Conservation (phyloP, 2,113 vertebrate genomes). For the Myrmecobius fasciatus region DNA sequence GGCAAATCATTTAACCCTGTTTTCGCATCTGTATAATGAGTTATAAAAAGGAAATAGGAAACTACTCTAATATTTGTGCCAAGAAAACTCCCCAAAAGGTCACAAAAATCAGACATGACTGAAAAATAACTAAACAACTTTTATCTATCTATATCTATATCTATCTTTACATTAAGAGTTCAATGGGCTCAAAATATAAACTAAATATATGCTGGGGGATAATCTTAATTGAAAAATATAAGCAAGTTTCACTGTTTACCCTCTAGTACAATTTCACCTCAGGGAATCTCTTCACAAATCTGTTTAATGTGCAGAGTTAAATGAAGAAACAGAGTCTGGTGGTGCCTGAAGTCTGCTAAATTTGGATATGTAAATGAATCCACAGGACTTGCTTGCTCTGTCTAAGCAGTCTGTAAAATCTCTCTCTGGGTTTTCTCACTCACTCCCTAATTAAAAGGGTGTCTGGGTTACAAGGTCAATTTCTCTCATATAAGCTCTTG, state of each 20-base stretch:
- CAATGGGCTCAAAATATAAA: slow-evolving; percentile 36
- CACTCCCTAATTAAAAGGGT: slow-evolving; percentile 49
- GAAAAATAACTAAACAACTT: background rate
- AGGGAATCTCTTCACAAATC: slow-evolving; percentile 59
- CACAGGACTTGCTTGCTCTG: slow-evolving; percentile 44
- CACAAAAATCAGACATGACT: background rate
- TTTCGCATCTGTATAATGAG: background rate
- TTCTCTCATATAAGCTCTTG: slow-evolving; percentile 23
- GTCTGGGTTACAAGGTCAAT: slow-evolving; percentile 49
- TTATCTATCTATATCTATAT: background rate
- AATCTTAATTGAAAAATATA: slow-evolving; percentile 53
- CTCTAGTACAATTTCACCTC: slow-evolving; percentile 57
- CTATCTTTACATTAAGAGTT: background rate
- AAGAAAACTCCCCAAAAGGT: background rate
- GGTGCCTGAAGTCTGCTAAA: slow-evolving; percentile 39
- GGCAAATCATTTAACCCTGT: background rate
- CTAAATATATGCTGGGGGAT: slow-evolving; percentile 16
- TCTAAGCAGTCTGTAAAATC: slow-evolving; percentile 19
- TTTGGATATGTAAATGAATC: slow-evolving; percentile 70
- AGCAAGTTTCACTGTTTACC: slow-evolving; percentile 59
- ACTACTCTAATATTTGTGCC: background rate
- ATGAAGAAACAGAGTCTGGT: slow-evolving; percentile 51
- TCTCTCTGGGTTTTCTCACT: background rate
- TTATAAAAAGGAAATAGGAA: background rate
- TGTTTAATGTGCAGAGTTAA: slow-evolving; percentile 65